Evolutionary conservation across 2,888 invertebrate genomes (phyloP).

Genomic region (Leucoptera coffeella): DNA sequence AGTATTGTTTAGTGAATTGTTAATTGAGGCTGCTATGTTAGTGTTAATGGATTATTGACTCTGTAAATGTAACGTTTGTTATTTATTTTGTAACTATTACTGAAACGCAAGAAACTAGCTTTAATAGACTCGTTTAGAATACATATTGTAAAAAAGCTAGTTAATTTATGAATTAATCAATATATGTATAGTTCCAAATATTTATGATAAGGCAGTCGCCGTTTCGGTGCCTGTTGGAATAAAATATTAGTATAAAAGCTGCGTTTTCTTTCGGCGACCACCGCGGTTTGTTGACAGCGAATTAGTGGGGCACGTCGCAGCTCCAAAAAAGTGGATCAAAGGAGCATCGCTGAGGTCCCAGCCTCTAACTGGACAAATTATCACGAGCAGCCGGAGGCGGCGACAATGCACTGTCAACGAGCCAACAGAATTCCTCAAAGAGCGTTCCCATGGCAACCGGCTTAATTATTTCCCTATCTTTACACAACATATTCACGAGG

Average conservation of each 20-base stretch:
- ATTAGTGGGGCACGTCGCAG: slow-evolving; percentile 1
- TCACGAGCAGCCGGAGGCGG: slow-evolving; percentile 1
- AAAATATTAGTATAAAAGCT: too few species aligned
- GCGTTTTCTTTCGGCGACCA: too few species aligned
- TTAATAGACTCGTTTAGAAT: slow-evolving; percentile 43
- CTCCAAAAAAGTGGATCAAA: not conserved
- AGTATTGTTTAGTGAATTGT: slow-evolving; percentile 9
- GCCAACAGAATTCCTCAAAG: slow-evolving; percentile 9
- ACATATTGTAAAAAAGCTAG: slow-evolving; percentile 48
- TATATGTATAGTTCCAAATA: slow-evolving; percentile 51
- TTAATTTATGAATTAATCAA: slow-evolving; percentile 49
- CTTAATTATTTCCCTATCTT: slow-evolving; percentile 48
- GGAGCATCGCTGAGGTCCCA: not conserved
- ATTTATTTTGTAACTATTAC: slow-evolving; percentile 49
- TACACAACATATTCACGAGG: slow-evolving; percentile 43
- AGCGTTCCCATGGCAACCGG: slow-evolving; percentile 29
- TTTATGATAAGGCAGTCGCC: slow-evolving; percentile 39
- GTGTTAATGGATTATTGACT: slow-evolving; percentile 33
- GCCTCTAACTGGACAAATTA: not conserved
- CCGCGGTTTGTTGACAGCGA: too few species aligned
- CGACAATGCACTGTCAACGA: slow-evolving; percentile 3
- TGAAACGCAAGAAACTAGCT: slow-evolving; percentile 42
- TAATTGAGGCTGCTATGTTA: slow-evolving; percentile 19
- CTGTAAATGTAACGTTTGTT: slow-evolving; percentile 49
- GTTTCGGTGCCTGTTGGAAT: slow-evolving; percentile 37